These are phyloP conservation scores for Diarsia rubi DNA, from an alignment of 2,888 invertebrate species.

Conservation along the genomic window DNA sequence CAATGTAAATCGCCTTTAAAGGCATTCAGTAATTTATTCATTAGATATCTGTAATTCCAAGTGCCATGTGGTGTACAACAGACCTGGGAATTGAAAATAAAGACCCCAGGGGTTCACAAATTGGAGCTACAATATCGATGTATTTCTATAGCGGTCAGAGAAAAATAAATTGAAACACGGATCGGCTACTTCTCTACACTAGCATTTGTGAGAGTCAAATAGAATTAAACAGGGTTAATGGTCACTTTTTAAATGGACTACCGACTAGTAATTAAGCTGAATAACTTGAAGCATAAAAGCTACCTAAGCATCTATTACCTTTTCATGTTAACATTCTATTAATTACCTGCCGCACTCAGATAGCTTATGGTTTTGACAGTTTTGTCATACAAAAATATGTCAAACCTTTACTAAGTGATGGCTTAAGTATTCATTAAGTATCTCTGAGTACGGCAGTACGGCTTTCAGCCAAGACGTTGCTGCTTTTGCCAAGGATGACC, in stretches of 20 bases:
- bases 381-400: too few relatives aligned
- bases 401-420: too few relatives aligned
- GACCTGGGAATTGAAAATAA: conserved; percentile 32
- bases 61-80: conserved; percentile 37
- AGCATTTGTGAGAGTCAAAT: conserved; percentile 23
- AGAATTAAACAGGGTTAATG: conserved; percentile 35
- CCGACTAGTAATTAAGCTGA: conserved; percentile 25
- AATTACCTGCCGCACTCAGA: too few relatives aligned
- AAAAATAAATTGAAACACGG: conserved; percentile 35
- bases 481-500: neutral
- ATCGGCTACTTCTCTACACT: conserved; percentile 6
- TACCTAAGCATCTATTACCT: neutral
- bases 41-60: conserved; percentile 43
- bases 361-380: too few relatives aligned
- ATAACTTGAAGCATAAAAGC: conserved; percentile 14
- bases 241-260: conserved; percentile 20
- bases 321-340: conserved; percentile 21
- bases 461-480: conserved; percentile 1
- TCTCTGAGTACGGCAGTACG: too few relatives aligned
- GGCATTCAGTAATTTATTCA: conserved; percentile 42
- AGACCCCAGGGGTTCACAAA: conserved; percentile 24
- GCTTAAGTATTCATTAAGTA: too few relatives aligned
- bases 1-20: conserved; percentile 30
- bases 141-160: conserved; percentile 16
- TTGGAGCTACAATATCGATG: conserved; percentile 23